Percentiles rank a stretch among this genome's conserved stretches.
phyloP scores from a whole-genome alignment of 1,140 invertebrate genomes.

The Papilio helenus region DNA sequence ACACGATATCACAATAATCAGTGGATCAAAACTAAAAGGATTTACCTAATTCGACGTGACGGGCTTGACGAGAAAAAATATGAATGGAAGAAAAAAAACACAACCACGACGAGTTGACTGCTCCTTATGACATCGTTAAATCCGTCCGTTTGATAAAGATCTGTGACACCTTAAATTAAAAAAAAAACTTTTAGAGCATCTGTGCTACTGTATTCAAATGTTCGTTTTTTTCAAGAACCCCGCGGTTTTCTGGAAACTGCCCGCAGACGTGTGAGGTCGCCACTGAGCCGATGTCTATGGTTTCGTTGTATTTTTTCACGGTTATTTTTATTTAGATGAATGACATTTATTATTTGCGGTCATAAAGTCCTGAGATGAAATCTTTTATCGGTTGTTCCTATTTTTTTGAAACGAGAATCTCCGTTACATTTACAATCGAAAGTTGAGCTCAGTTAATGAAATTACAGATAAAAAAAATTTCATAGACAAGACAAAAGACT shows the following conservation, averaged over 20 bases:
- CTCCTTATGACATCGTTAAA: slow-evolving; percentile 78
- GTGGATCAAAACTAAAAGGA: slow-evolving; percentile 70
- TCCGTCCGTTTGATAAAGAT: slow-evolving; percentile 77
- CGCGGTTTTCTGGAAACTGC: slow-evolving; percentile 69
- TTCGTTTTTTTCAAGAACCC: slow-evolving; percentile 68
- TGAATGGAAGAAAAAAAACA: slow-evolving; percentile 51
- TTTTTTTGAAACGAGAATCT: background rate
- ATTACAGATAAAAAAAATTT: no score
- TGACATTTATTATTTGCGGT: slow-evolving; percentile 61
- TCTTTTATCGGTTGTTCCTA: slow-evolving; percentile 33
- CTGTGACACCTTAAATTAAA: slow-evolving; percentile 75
- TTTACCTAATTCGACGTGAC: slow-evolving; percentile 80
- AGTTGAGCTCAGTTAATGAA: background rate
- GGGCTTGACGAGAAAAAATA: slow-evolving; percentile 67
- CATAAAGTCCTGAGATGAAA: slow-evolving; percentile 52
- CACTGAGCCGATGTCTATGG: slow-evolving; percentile 57
- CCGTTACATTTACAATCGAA: background rate
- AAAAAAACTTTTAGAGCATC: slow-evolving; percentile 66
- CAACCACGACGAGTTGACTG: slow-evolving; percentile 73
- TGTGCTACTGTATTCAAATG: slow-evolving; percentile 81
- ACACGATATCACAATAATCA: slow-evolving; percentile 58
- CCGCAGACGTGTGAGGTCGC: slow-evolving; percentile 70
- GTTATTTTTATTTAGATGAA: slow-evolving; percentile 48
- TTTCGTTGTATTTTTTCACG: slow-evolving; percentile 56
- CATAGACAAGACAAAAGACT: no score